Base-by-base conservation (phyloP, 2,113 vertebrate genomes). In the Rhegmatorhina hoffmannsi region DNA sequence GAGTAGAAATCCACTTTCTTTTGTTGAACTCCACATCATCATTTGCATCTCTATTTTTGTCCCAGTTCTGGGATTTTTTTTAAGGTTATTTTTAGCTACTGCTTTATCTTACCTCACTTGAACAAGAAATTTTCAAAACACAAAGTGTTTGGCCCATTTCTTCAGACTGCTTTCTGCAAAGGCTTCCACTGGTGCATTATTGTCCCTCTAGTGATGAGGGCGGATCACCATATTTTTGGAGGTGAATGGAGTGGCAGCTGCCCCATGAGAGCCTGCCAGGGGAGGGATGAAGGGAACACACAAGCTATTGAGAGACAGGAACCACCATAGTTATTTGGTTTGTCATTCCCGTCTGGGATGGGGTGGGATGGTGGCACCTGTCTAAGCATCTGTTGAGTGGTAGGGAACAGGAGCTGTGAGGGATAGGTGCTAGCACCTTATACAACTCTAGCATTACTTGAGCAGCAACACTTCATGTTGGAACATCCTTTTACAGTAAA, bases 301-400 rank as follows among this genome's bases (percentile, higher is more conserved):
- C 12, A 33, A 80, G 29, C 21, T 0, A 0, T 5, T 6, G 1
- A 43, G 29, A 28, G 28, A 24, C 0, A 0, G 49, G 33, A 56
- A 36, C 40, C 2, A 2, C 28, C 12, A 7, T 26, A 31, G 24
- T 47, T 33, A 8, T 70, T 69, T 47, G 38, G 46, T 7, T 29
- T 84, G 24, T 26, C 11, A 4, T 68, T 95, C 47, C 29, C 3
- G 1, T 58, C 10, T 87, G 34, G 58, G 23, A 12, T 49, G 20
- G 26, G 1, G 3, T 81, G 40, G 33, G 21, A 38, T 70, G 21
- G 8, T 64, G 26, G 6, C 33, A 53, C 4, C 36, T 70, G 40
- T 74, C 20, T 70, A 40, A 74, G 23, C 24, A 50, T 16, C 23
- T 11, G 1, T 33, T 82, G 29, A 21, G 24, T 28, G 31, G 29